These are phyloP conservation scores for Microcebus murinus DNA, from an alignment of 2,113 vertebrate species.

Conservation along the genomic window DNA sequence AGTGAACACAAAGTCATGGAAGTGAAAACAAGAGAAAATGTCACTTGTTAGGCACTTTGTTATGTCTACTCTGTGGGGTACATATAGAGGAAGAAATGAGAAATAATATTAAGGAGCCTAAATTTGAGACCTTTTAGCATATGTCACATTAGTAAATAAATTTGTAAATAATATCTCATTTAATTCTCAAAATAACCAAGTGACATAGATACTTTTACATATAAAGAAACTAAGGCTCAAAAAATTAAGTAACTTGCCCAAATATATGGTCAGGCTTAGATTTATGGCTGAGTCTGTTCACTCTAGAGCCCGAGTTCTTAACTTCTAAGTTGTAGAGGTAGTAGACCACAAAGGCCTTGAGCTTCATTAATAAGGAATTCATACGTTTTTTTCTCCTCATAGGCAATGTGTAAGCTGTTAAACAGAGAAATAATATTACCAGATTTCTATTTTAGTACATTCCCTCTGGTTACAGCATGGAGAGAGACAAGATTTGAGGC, in stretches of 20 bases:
- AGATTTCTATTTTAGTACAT: slow-evolving; percentile 38
- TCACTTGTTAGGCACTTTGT: not conserved
- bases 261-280: not conserved
- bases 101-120: not conserved
- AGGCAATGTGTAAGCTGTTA: not conserved
- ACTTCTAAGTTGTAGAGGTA: not conserved
- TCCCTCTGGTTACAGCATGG: not conserved
- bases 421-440: not conserved
- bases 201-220: not conserved
- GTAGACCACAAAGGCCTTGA: not conserved
- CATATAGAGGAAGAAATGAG: not conserved
- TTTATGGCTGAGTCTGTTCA: not conserved
- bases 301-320: not conserved
- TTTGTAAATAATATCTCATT: not conserved
- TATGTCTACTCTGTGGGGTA: not conserved
- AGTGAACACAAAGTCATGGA: not conserved
- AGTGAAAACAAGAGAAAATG: not conserved
- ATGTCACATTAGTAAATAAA: not conserved
- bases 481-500: not conserved
- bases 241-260: not conserved
- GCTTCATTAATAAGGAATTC: not conserved
- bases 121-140: not conserved
- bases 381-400: not conserved
- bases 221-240: not conserved
- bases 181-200: not conserved